Evolutionary conservation across 2,888 invertebrate genomes (phyloP).

Genomic region (Lobophora halterata): DNA sequence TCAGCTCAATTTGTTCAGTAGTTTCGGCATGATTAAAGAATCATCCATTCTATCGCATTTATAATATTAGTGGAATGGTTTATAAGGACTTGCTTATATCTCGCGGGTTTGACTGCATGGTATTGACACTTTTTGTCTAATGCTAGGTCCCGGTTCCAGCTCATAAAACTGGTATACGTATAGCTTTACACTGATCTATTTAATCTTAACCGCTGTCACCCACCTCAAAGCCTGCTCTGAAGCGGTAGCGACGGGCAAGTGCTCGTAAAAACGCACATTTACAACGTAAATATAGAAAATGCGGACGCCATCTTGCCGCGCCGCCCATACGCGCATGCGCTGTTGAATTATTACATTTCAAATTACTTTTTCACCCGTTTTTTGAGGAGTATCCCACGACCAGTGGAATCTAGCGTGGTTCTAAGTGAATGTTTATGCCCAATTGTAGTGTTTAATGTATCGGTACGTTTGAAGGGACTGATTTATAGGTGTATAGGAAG

Average conservation of each 20-base stretch:
- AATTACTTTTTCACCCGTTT: constrained; percentile 35
- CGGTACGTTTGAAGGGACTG: constrained; percentile 23
- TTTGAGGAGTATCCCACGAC: constrained; percentile 41
- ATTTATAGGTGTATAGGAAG: constrained; percentile 25
- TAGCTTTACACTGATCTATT: constrained; percentile 2
- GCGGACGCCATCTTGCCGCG: constrained; percentile 48
- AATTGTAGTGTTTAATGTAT: constrained; percentile 36
- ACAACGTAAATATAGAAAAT: constrained; percentile 75
- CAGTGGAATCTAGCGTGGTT: constrained; percentile 33
- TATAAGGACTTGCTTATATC: too few relatives aligned
- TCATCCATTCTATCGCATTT: too few relatives aligned
- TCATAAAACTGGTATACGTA: too few relatives aligned
- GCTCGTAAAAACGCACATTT: constrained; percentile 70
- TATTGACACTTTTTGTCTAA: too few relatives aligned
- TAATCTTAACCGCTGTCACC: constrained; percentile 33
- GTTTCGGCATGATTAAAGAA: too few relatives aligned
- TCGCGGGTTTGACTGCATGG: too few relatives aligned
- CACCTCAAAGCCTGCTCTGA: constrained; percentile 22
- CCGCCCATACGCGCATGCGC: constrained; percentile 51
- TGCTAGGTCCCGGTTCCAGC: too few relatives aligned
- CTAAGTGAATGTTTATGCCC: constrained; percentile 42
- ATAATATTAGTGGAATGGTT: too few relatives aligned
- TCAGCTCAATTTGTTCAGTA: too few relatives aligned
- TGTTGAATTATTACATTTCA: constrained; percentile 60
- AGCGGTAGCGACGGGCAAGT: constrained; percentile 52